Base-by-base conservation (phyloP, 1,140 invertebrate genomes). In the Drosophila teissieri region DNA sequence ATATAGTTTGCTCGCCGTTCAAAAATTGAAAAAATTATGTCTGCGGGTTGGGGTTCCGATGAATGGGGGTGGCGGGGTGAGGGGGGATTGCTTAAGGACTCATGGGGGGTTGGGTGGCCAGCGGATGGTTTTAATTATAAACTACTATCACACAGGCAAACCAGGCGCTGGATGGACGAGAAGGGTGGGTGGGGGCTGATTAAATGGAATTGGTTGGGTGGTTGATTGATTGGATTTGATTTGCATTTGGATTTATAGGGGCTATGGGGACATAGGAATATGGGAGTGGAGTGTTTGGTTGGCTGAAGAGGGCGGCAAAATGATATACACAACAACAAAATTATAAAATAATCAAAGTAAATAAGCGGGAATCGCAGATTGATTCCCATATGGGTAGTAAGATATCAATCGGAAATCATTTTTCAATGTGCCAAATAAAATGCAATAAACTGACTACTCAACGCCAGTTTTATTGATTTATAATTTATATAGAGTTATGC, bases 141-240 rank as follows among this genome's bases (percentile, higher is more conserved):
- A 92, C 91, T 92, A 92, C 91, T 92, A 92, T 92, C 91, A 92
- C 91, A 92, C 91, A 92, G 91, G 86, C 82, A 92, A 91, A 75
- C 76, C 91, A 77, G 40, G 69, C 52, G 73, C 79, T 67, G 73
- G 56, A 74, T 42, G 48, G 37, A 34, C 11, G 12, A 40, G 48
- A 56, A 58, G 56, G 34, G 7, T 34, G 44, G 53, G 44, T 34
- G 44, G 53, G 44, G 22, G 27, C 11, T 39, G 14, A 14, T 39
- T 12, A 39, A 39, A 39, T 31, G n/a, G 19, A 39, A 49, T 12
- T 40, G 56, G 24, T 7, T 42, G 24, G 27, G n/a, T 27, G 31
- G 7, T 4, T 19, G 19, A 49, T 12, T 40, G 56, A 17, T 7
- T 15, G 39, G 39, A 19, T 48, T 24, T 4, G 24, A 24, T 24